These are phyloP conservation scores for Drosophila quadrilineata DNA, from an alignment of 1,140 invertebrate genomes.

Conservation along the genomic window DNA sequence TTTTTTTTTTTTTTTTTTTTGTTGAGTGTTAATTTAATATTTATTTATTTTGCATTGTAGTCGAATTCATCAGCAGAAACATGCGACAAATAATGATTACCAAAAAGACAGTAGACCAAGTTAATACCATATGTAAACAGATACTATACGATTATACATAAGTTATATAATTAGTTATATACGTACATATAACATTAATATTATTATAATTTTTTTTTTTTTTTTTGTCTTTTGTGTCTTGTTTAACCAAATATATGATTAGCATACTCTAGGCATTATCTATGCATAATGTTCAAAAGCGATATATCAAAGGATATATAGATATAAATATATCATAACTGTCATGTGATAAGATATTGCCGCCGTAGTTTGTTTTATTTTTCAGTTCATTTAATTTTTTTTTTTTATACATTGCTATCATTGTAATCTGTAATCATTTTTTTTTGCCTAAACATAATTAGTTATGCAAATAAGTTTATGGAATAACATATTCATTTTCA, in stretches of 20 bases:
- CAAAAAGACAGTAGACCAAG: conserved; percentile 73
- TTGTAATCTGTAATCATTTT: no score
- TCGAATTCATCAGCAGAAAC: conserved; percentile 38
- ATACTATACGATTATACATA: conserved; percentile 15
- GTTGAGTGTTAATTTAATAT: conserved; percentile 35
- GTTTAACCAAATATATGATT: conserved; percentile 3
- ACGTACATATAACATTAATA: background rate
- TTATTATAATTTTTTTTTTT: conserved; percentile 5
- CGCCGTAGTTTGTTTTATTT: conserved; percentile 25
- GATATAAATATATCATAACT: conserved; percentile 26
- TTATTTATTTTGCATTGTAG: conserved; percentile 46
- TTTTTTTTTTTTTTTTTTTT: conserved; percentile 6
- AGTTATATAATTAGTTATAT: background rate
- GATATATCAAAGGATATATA: conserved; percentile 32
- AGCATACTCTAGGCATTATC: conserved; percentile 41
- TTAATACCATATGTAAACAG: conserved; percentile 13
- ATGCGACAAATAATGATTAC: conserved; percentile 64
- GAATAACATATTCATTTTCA: conserved; percentile 16
- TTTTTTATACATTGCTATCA: no score
- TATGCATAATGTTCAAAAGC: conserved; percentile 19
- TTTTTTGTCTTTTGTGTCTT: background rate
- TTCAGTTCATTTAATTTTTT: no score
- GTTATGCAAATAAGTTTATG: conserved; percentile 9
- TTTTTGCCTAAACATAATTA: conserved; percentile 9
- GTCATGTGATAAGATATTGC: conserved; percentile 40